Percentiles rank a stretch among this genome's conserved stretches.
phyloP scores from a whole-genome alignment of 2,113 vertebrate species.

The Gobiocypris rarus region DNA sequence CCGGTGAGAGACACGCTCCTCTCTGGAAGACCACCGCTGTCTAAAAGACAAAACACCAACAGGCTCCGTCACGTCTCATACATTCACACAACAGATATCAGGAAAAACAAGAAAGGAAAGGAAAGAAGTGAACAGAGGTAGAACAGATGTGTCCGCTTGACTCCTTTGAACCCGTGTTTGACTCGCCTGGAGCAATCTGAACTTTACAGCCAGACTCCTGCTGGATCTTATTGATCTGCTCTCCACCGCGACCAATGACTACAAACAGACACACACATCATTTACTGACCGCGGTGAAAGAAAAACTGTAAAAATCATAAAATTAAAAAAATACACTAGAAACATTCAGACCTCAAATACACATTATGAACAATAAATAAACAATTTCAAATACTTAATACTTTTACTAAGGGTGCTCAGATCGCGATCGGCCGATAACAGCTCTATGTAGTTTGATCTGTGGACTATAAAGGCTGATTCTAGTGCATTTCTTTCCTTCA shows the following conservation, averaged over 20 bases:
- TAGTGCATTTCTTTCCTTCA: too few species aligned
- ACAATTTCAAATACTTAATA: too few species aligned
- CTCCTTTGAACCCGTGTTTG: neutral
- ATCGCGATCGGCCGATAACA: too few species aligned
- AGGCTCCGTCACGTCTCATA: neutral
- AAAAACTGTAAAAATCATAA: too few species aligned
- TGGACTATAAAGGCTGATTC: too few species aligned
- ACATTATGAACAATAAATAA: too few species aligned
- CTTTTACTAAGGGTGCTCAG: too few species aligned
- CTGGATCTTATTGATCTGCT: constrained; percentile 96
- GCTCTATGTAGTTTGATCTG: too few species aligned
- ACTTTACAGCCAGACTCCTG: constrained; percentile 95
- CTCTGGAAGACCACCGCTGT: constrained; percentile 88
- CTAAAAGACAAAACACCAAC: constrained; percentile 65
- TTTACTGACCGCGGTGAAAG: neutral
- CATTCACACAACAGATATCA: neutral
- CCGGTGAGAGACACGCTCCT: constrained; percentile 87
- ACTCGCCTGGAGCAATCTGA: constrained; percentile 90
- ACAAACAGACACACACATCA: constrained; percentile 31
- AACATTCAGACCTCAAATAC: too few species aligned
- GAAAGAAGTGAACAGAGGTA: neutral
- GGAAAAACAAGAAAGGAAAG: neutral
- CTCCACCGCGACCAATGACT: constrained; percentile 93
- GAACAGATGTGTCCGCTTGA: neutral
- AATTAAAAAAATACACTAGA: too few species aligned